Percentiles rank a stretch among this genome's conserved stretches.
Evolutionary conservation across 2,113 vertebrate genomes (phyloP).

Genomic region (Nettapus auritus): DNA sequence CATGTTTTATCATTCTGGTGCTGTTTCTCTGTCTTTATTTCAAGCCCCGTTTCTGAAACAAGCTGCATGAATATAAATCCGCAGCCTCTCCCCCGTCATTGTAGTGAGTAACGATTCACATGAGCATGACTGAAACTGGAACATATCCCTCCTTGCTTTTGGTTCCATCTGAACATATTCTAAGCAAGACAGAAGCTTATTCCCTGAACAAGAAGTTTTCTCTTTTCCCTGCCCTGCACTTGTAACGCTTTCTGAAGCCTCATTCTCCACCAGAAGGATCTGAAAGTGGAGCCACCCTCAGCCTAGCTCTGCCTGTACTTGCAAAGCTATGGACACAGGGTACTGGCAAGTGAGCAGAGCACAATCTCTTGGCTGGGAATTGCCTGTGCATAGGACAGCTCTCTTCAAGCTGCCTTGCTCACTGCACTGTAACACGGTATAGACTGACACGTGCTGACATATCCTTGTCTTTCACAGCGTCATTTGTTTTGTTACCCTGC

Average conservation of each 20-base stretch:
- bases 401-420: not conserved
- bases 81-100: not conserved
- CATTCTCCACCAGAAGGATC: not conserved
- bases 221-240: not conserved
- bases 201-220: not conserved
- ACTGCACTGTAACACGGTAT: accelerated
- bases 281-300: not conserved
- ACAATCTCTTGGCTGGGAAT: not conserved
- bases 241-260: not conserved
- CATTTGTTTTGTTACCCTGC: not conserved
- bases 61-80: not conserved
- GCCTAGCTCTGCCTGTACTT: not conserved
- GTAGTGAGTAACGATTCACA: slow-evolving; percentile 43
- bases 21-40: not conserved
- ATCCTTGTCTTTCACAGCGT: not conserved
- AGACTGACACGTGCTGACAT: not conserved
- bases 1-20: not conserved
- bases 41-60: not conserved
- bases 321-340: accelerated
- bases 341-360: not conserved
- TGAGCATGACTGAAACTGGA: slow-evolving; percentile 34
- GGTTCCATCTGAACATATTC: not conserved
- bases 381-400: not conserved
- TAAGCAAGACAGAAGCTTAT: not conserved
- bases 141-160: slow-evolving; percentile 14